These are phyloP conservation scores for Heliconius eleuchia DNA, from an alignment of 1,140 invertebrate species.

Conservation along the genomic window DNA sequence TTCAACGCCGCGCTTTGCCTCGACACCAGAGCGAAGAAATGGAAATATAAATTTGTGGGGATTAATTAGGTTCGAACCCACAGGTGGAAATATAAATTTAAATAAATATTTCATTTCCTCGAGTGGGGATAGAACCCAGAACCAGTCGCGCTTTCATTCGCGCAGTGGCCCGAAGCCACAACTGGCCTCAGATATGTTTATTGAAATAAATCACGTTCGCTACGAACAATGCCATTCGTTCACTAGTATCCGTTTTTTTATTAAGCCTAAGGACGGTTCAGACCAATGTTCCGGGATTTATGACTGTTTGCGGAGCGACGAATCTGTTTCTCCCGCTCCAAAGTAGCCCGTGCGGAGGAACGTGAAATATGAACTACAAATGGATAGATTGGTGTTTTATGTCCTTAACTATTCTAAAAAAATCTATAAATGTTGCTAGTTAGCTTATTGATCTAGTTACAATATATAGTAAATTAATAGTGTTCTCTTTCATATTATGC, in stretches of 20 bases:
- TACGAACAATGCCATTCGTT: constrained; percentile 49
- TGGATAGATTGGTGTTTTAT: constrained; percentile 22
- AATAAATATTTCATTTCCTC: too few species aligned
- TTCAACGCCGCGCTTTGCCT: too few species aligned
- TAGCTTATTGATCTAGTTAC: too few species aligned
- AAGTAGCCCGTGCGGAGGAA: constrained; percentile 47
- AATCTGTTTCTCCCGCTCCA: constrained; percentile 54
- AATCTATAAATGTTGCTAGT: too few species aligned
- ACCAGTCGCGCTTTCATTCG: too few species aligned
- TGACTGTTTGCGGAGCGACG: constrained; percentile 62
- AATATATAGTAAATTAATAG: background rate
- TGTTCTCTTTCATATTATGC: background rate
- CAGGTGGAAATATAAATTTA: too few species aligned
- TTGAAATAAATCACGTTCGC: constrained; percentile 63
- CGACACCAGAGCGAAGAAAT: too few species aligned
- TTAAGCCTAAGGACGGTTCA: constrained; percentile 60
- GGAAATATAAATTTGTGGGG: too few species aligned
- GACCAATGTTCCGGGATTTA: constrained; percentile 64
- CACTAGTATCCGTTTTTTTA: constrained; percentile 62
- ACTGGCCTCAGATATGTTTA: constrained; percentile 33
- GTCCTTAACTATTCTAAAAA: background rate
- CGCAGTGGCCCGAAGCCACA: too few species aligned
- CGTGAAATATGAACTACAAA: constrained; percentile 57
- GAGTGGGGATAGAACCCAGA: too few species aligned
- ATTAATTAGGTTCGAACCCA: too few species aligned